phyloP scores from a whole-genome alignment of 1,140 invertebrate species.

The Sarcophaga bullata region DNA sequence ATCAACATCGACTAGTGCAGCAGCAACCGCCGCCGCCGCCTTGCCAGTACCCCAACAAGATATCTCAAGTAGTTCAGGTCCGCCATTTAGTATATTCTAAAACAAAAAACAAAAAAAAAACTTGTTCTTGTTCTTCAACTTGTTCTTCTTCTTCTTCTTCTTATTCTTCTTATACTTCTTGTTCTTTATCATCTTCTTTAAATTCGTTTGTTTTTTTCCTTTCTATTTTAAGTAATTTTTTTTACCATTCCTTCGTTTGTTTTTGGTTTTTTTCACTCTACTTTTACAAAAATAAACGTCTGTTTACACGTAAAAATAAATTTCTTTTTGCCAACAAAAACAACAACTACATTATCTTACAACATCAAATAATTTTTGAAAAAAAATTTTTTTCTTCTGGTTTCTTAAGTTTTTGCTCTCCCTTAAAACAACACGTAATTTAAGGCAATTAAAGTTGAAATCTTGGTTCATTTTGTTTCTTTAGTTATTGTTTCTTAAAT shows the following conservation, averaged over 20 bases:
- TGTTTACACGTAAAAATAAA: slow-evolving; percentile 39
- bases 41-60: slow-evolving; percentile 63
- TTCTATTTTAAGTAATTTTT: slow-evolving; percentile 3
- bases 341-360: background rate
- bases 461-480: too few species aligned
- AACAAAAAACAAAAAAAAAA: background rate
- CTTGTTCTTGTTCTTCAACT: slow-evolving; percentile 24
- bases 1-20: too few species aligned
- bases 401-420: background rate
- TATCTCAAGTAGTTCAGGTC: slow-evolving; percentile 65
- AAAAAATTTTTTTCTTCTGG: background rate
- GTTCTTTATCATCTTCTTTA: background rate
- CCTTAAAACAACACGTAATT: background rate
- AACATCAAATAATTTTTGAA: background rate
- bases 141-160: slow-evolving; percentile 35
- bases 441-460: background rate
- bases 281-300: slow-evolving; percentile 50
- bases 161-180: slow-evolving; percentile 22
- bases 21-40: too few species aligned
- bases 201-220: slow-evolving; percentile 34
- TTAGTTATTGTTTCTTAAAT: too few species aligned
- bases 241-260: too few species aligned
- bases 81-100: slow-evolving; percentile 50
- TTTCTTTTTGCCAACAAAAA: background rate
- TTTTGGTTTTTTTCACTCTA: slow-evolving; percentile 42